These are phyloP conservation scores for Epizoanthus stellaris DNA, from an alignment of 92 coral and sea anemone genomes.

Conservation along the genomic window DNA sequence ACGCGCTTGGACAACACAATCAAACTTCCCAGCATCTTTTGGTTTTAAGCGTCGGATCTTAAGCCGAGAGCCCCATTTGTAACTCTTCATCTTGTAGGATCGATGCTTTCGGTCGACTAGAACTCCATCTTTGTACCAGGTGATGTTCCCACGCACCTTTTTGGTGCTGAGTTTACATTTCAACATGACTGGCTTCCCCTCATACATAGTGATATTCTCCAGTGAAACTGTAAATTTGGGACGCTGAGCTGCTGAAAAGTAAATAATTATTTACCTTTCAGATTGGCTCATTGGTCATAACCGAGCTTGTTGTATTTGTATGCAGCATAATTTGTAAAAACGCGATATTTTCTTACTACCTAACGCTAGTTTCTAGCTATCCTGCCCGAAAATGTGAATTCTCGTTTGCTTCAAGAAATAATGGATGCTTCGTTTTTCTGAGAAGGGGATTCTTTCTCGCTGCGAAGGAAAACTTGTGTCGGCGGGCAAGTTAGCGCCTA, in stretches of 20 bases:
- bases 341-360: too few relatives aligned
- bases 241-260: slow-evolving; percentile 39
- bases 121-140: slow-evolving; percentile 88
- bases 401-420: too few relatives aligned
- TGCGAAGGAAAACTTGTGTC: too few relatives aligned
- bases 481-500: too few relatives aligned
- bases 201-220: slow-evolving; percentile 83
- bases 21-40: slow-evolving; percentile 81
- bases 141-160: slow-evolving; percentile 69
- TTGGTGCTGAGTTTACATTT: slow-evolving; percentile 84
- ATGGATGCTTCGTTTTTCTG: too few relatives aligned
- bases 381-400: too few relatives aligned
- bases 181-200: slow-evolving; percentile 74
- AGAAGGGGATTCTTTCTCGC: too few relatives aligned
- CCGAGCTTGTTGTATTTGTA: too few relatives aligned
- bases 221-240: slow-evolving; percentile 58
- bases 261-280: neutral
- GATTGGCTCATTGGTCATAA: too few relatives aligned
- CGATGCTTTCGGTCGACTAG: slow-evolving; percentile 62
- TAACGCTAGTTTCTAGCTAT: too few relatives aligned
- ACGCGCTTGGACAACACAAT: slow-evolving; percentile 62
- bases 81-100: slow-evolving; percentile 53
- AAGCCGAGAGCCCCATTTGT: slow-evolving; percentile 87
- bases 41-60: slow-evolving; percentile 74
- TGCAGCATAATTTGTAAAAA: too few relatives aligned